Evolutionary conservation across 2,888 invertebrate species (phyloP).

Genomic region (Phyto melanocephala): DNA sequence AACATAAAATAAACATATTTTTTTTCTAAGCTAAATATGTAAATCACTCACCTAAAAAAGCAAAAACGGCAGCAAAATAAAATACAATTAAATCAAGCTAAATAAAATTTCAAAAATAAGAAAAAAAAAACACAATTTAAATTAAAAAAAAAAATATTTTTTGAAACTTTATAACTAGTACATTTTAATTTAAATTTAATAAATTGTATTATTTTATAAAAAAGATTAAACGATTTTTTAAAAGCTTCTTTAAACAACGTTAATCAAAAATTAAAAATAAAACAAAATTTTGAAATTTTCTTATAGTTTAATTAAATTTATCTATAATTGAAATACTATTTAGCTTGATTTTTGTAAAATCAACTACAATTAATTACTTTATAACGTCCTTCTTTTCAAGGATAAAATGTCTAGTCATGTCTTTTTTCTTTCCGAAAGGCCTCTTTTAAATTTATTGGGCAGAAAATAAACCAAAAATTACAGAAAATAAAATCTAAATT

Average conservation of each 20-base stretch:
- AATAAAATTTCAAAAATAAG: conserved; percentile 37
- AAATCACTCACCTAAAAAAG: conserved; percentile 39
- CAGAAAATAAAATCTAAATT: conserved; percentile 15
- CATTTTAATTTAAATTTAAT: no score
- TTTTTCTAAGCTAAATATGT: conserved; percentile 61
- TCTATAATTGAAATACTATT: conserved; percentile 30
- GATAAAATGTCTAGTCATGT: conserved; percentile 51
- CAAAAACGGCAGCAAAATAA: conserved; percentile 49
- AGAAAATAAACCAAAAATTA: conserved; percentile 15
- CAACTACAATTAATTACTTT: conserved; percentile 54
- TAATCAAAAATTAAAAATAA: no score
- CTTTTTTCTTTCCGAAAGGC: conserved; percentile 33
- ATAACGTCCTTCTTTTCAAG: conserved; percentile 52
- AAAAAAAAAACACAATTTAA: no score
- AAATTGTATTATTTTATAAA: no score
- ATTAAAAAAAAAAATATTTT: no score
- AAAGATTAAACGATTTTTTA: no score
- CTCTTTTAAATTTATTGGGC: conserved; percentile 43
- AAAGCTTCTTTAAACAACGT: no score
- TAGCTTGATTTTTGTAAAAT: conserved; percentile 14
- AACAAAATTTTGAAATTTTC: background rate
- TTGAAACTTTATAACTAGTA: no score
- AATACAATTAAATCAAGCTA: background rate
- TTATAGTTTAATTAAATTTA: no score
- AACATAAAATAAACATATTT: conserved; percentile 46